Base-by-base conservation (phyloP, 2,888 invertebrate species). In the Hemaris fuciformis region DNA sequence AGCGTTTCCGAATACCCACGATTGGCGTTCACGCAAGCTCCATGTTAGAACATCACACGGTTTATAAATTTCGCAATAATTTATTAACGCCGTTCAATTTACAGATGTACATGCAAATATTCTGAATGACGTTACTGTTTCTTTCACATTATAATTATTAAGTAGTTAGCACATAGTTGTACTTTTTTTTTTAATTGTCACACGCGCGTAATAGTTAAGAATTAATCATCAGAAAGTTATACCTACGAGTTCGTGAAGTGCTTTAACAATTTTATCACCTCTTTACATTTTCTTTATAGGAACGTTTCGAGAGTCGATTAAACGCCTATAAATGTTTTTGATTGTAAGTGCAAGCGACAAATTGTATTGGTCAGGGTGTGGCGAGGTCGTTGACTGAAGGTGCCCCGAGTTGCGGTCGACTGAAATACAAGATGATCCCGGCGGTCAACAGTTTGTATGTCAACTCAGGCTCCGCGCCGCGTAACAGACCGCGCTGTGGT, bases 401-500 rank as follows among this genome's bases (percentile, higher is more conserved):
- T 79, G 80, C 72, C 72, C 74, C 76, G 74, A 72, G 75, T 67
- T 88, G 88, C 80, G 89, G 87, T 88, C 79, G 78, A 73, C 83
- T 87, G 89, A 85, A 90, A 89, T 78, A 83, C 81, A 85, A 89
- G 87, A 87, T 83, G 82, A 82, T 74, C 74, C 70, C 73, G 74
- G 83, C 73, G 85, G 82, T 83, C 79, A 77, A 72, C 75, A 76
- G 79, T 75, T 77, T 75, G 72, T 77, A 69, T 76, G 73, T 76
- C 74, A 70, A 76, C 72, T 67, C 65, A 62, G 61, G 61, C 62
- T 69, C 70, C 67, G 66, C 67, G 67, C 66, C 63, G 63, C 69
- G 65, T 67, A 65, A 64, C 66, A 66, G 70, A 70, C 70, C 71
- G 65, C 69, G 62, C 64, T 75, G 76, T 64, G 75, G 76, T 75